Base-by-base conservation (phyloP, 2,888 invertebrate species). In the Philereme transversata region DNA sequence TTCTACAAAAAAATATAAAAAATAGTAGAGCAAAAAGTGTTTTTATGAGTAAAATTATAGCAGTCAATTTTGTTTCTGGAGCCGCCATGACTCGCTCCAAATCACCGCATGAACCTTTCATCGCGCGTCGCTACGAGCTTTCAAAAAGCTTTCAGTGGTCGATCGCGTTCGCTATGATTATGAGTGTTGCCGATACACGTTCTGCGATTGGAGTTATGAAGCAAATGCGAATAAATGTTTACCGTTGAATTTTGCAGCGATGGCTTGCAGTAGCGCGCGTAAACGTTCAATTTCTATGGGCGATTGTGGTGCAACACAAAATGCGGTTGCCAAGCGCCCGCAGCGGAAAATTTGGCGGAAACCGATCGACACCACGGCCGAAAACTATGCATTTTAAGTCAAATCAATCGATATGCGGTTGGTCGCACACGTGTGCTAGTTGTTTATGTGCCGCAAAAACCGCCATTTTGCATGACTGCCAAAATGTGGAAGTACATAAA, bases 381-480 rank as follows among this genome's bases (percentile, higher is more conserved):
- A 87, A 84, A 86, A 87, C 85, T 86, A 85, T 87, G 85, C 86
- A 86, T 88, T 90, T 88, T 87, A 87, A 90, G 86, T 87, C 79
- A 82, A 83, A 87, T 88, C 86, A 88, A 90, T 91, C 88, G 88
- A 88, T 88, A 82, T 74, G 88, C 81, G 88, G 87, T 85, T 77
- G 77, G 82, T 76, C 77, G 79, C 83, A 78, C 87, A 86, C 85
- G 84, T 83, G 87, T 83, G 87, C 79, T 82, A 78, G 81, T 90
- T 88, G 90, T 91, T 91, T 90, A 91, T 91, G 90, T 77, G 75
- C 88, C 89, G 75, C 90, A 89, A 87, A 87, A 87, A 85, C 92
- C 90, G 76, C 88, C 75, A 84, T 88, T 86, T 85, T 86, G 89
- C 81, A 82, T 82, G 81, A 83, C 81, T 88, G 88, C 90, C 90